Conservation (phyloP, 2,888 invertebrate species). For the Eristalis tenax region DNA sequence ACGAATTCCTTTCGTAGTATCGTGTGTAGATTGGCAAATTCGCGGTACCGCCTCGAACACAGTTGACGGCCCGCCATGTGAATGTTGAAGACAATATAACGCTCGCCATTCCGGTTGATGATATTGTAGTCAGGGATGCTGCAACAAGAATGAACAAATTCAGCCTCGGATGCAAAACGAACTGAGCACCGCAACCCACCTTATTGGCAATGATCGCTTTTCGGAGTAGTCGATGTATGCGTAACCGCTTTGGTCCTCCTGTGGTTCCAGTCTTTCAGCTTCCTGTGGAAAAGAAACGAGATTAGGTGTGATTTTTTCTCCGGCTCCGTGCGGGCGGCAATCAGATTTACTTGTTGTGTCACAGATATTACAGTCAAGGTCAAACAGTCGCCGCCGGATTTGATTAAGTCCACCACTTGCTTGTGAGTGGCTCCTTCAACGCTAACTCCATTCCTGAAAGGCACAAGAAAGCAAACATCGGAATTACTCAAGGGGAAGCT, state of each 20-base stretch:
- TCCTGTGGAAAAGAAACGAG: conserved; percentile 82
- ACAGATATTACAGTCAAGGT: conserved; percentile 98
- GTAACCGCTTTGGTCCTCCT: conserved; percentile 90
- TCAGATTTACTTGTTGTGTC: conserved; percentile 88
- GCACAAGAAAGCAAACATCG: neutral
- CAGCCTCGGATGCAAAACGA: too few relatives aligned
- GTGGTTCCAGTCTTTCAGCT: conserved; percentile 91
- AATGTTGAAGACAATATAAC: conserved; percentile 97
- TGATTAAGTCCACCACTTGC: conserved; percentile 99
- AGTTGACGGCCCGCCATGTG: conserved; percentile 99
- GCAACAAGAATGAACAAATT: neutral
- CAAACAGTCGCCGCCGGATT: conserved; percentile 98
- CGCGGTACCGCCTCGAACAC: conserved; percentile 97
- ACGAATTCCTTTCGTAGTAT: conserved; percentile 96
- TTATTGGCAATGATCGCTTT: conserved; percentile 92
- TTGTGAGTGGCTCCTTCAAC: conserved; percentile 99
- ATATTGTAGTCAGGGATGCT: conserved; percentile 98
- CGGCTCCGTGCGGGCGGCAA: neutral
- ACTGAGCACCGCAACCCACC: conserved; percentile 74
- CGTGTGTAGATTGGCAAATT: conserved; percentile 94
- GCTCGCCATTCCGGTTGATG: conserved; percentile 92
- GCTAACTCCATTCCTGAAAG: conserved; percentile 95
- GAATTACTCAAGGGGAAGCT: conserved; percentile 21
- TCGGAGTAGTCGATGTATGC: conserved; percentile 95
- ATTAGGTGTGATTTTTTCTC: neutral